These are phyloP conservation scores for Lutjanus campechanus DNA, from an alignment of 2,797 vertebrate genomes.

Conservation along the genomic window DNA sequence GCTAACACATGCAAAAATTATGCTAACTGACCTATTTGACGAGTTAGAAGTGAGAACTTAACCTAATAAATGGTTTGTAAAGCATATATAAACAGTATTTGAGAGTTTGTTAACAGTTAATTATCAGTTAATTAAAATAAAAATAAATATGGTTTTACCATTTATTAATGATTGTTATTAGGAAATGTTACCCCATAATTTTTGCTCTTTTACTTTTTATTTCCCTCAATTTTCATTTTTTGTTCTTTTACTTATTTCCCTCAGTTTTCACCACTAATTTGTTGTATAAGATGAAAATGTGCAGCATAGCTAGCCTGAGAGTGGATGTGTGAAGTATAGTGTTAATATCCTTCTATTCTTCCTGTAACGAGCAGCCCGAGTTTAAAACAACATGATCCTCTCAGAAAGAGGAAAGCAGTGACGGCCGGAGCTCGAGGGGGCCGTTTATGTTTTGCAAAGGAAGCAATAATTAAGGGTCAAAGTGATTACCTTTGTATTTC, in stretches of 20 bases:
- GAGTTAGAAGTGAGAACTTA: no score
- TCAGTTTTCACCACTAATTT: neutral
- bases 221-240: no score
- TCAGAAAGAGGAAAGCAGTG: conserved; percentile 66
- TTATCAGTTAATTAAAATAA: no score
- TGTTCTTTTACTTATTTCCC: neutral
- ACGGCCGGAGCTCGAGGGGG: conserved; percentile 46
- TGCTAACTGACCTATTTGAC: no score
- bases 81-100: no score
- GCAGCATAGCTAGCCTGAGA: neutral
- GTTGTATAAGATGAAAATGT: neutral
- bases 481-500: conserved; percentile 82
- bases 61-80: no score
- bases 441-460: conserved; percentile 71
- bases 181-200: no score
- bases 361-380: conserved; percentile 44
- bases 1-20: no score
- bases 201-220: no score
- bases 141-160: no score
- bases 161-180: no score
- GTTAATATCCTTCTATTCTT: conserved; percentile 57
- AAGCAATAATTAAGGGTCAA: conserved; percentile 84
- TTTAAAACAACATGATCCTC: conserved; percentile 61
- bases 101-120: no score
- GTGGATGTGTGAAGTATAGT: conserved; percentile 19